A percentile compares a stretch with the other conserved stretches of the same genome.
Conservation (phyloP, 35 echinoderm and acorn worm genomes). For the Ophiothrix spiculata region DNA sequence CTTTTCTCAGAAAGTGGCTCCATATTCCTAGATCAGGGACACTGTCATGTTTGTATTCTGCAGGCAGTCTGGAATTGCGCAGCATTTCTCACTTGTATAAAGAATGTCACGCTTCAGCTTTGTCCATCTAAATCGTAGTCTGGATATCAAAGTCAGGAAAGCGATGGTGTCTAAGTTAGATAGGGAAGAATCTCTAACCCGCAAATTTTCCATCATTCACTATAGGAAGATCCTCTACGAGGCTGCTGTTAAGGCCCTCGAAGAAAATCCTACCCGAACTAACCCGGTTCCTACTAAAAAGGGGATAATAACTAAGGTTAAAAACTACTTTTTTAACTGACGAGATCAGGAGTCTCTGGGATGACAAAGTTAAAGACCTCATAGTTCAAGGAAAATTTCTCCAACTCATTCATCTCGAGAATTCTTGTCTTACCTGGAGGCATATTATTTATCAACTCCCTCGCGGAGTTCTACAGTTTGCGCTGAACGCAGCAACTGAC, state of each 20-base stretch:
- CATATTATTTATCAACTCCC: no score
- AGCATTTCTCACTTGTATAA: not conserved
- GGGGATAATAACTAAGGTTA: no score
- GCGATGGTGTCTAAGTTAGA: not conserved
- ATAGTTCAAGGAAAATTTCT: no score
- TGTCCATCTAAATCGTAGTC: not conserved
- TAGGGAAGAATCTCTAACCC: not conserved
- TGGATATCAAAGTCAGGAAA: not conserved
- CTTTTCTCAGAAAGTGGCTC: no score
- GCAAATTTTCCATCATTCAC: not conserved
- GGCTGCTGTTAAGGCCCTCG: not conserved
- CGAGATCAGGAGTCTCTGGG: no score
- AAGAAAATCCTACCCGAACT: not conserved
- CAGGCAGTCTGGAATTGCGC: not conserved
- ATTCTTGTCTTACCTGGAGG: no score
- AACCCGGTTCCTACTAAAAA: no score
- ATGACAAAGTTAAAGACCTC: no score
- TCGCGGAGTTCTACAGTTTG: no score
- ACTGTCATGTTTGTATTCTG: not conserved
- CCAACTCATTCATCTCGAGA: no score
- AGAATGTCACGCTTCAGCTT: not conserved
- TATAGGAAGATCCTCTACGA: not conserved
- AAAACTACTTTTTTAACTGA: no score
- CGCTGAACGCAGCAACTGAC: no score
- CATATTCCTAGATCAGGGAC: not conserved